phyloP scores from a whole-genome alignment of 2,888 invertebrate genomes.

The Cryptus viduatorius region DNA sequence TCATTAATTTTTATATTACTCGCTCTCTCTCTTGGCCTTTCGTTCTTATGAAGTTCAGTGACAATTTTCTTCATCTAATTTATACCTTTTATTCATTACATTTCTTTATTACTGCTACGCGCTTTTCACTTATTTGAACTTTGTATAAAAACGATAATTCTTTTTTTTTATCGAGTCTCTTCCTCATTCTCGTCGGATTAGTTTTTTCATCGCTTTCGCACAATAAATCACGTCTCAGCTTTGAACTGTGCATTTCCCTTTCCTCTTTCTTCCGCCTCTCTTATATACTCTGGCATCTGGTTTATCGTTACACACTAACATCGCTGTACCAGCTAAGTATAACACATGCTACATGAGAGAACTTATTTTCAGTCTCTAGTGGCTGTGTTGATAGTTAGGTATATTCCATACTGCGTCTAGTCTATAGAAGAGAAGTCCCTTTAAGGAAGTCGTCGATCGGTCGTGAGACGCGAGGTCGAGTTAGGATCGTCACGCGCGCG shows the following conservation, averaged over 20 bases:
- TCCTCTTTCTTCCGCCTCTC: slow-evolving; percentile 20
- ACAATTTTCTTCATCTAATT: not conserved
- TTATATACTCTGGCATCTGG: slow-evolving; percentile 54
- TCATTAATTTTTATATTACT: too few relatives aligned
- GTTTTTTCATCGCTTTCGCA: slow-evolving; percentile 42
- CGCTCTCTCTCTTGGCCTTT: too few relatives aligned
- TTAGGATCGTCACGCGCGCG: not conserved
- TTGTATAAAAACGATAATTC: not conserved
- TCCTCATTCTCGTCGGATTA: slow-evolving; percentile 34
- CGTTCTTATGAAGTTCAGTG: not conserved
- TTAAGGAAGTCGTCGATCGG: slow-evolving; percentile 13
- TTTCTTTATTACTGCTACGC: not conserved
- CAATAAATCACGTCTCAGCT: slow-evolving; percentile 47
- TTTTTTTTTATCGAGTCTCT: not conserved
- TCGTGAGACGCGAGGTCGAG: slow-evolving; percentile 41
- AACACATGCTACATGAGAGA: slow-evolving; percentile 55
- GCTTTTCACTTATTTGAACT: not conserved
- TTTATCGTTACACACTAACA: slow-evolving; percentile 59
- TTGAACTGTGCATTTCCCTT: slow-evolving; percentile 46
- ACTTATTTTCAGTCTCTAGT: slow-evolving; percentile 60
- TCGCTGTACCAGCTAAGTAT: slow-evolving; percentile 45
- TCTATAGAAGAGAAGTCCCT: slow-evolving; percentile 1
- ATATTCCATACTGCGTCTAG: not conserved
- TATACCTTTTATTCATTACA: not conserved
- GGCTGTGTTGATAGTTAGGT: slow-evolving; percentile 16